phyloP scores from a whole-genome alignment of 2,888 invertebrate genomes.

The Celastrina argiolus region DNA sequence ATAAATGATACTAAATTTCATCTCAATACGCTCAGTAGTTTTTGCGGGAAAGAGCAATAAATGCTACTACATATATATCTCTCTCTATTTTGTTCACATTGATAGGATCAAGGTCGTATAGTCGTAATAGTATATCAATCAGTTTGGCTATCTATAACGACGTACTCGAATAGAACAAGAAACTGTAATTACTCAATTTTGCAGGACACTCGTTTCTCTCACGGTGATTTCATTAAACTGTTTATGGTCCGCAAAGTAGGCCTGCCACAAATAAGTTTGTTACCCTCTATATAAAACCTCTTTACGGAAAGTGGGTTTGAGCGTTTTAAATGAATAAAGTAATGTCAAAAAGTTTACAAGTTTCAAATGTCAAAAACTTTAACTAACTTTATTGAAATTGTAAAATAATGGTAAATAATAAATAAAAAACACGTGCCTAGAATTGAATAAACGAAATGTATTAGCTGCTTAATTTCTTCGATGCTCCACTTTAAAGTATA shows the following conservation, averaged over 20 bases:
- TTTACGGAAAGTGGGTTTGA: constrained; percentile 19
- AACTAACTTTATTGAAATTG: background rate
- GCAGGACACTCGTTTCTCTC: background rate
- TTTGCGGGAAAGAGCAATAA: too few species aligned
- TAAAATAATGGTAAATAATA: background rate
- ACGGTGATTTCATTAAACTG: too few species aligned
- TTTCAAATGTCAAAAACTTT: constrained; percentile 17
- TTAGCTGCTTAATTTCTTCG: constrained; percentile 2
- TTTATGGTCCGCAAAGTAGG: too few species aligned
- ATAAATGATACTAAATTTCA: too few species aligned
- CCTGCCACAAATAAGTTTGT: background rate
- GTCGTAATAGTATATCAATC: too few species aligned
- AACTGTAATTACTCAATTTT: too few species aligned
- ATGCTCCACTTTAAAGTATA: background rate
- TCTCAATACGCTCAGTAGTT: too few species aligned
- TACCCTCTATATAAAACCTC: constrained; percentile 7
- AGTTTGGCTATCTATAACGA: too few species aligned
- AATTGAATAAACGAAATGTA: background rate
- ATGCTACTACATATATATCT: too few species aligned
- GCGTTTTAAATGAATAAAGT: constrained; percentile 7
- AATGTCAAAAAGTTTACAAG: constrained; percentile 14
- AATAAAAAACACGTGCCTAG: background rate
- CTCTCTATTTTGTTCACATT: too few species aligned
- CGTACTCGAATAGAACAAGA: too few species aligned
- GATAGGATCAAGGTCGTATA: too few species aligned